These are phyloP conservation scores for Spinus olivaceus DNA, from an alignment of 2,797 vertebrate genomes.

Conservation along the genomic window DNA sequence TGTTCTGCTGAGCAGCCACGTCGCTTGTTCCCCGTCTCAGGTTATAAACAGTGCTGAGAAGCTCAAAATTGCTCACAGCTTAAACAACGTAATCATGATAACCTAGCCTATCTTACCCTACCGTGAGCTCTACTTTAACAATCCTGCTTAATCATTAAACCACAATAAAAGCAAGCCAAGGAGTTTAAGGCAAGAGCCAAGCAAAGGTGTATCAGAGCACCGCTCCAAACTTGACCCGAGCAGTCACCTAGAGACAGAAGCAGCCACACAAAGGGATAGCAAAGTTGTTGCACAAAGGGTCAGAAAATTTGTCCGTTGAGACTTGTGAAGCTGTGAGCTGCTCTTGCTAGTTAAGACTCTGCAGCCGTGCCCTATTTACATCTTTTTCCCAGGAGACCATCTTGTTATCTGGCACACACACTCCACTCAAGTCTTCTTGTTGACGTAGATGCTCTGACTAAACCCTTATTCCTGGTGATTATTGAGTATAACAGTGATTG, in stretches of 20 bases:
- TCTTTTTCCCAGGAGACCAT: background rate
- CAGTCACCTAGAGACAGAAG: background rate
- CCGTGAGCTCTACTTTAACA: conserved; percentile 36
- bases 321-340: background rate
- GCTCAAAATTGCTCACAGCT: conserved; percentile 36
- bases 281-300: background rate
- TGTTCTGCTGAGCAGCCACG: conserved; percentile 40
- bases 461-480: background rate
- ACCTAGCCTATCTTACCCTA: conserved; percentile 19
- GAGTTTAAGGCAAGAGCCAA: conserved; percentile 7
- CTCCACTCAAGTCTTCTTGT: background rate
- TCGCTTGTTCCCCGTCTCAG: background rate
- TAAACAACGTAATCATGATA: conserved; percentile 12
- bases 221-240: background rate
- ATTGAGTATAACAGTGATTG: background rate
- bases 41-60: conserved; percentile 49
- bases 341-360: background rate
- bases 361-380: background rate
- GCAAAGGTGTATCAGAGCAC: background rate
- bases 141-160: conserved; percentile 57
- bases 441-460: conserved; percentile 4
- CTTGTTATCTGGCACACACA: background rate
- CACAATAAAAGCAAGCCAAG: conserved; percentile 21
- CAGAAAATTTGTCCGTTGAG: background rate
- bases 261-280: background rate